Base-by-base conservation (phyloP, 53 echinoderm and acorn worm species). In the Stichopus horrens region DNA sequence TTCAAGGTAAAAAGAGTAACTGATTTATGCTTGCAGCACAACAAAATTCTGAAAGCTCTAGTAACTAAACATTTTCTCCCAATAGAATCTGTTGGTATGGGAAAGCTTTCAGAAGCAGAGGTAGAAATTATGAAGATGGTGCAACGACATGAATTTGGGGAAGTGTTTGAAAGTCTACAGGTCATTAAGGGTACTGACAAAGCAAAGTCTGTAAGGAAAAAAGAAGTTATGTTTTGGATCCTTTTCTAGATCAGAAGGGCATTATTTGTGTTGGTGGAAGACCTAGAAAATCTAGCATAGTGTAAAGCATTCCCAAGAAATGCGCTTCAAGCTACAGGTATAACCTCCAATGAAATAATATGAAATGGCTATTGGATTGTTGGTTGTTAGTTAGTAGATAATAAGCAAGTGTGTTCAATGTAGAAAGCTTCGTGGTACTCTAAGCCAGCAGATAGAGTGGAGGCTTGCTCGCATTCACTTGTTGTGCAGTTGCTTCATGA, bases 1-100 rank as follows among this genome's bases (percentile, higher is more conserved):
- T n/a, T 57, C 21, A 56, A 54, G 58, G 71, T 87, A 52, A 90
- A 74, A 68, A 73, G 90, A 90, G 91, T 84, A 14, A 56, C 93
- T 4, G 92, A 92, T 16, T 86, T 90, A 58, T 93, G 93, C 68
- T 60, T 87, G 57, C 5, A 55, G 9, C 88, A 89, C 75, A 94
- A 59, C n/a, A 56, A 71, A 55, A 16, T 71, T 14, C 76, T 91
- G 58, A 90, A 74, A 79, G 83, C 83, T 20, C n/a, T 19, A 21
- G 22, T 18, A 37, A 7, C 13, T 54, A 55, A 60, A 60, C 8
- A 9, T 14, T 4, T 60, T 7, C 7, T 6, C 14, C 63, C 63
- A 14, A 14, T 60, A 11, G 4, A 14, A 7, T 9, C 9, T 11
- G 4, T 60, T 5, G 14, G 14, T 6, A 4, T 60, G n/a, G 0